These are phyloP conservation scores for Dicerorhinus sumatrensis DNA, from an alignment of 2,113 vertebrate species.

Conservation along the genomic window DNA sequence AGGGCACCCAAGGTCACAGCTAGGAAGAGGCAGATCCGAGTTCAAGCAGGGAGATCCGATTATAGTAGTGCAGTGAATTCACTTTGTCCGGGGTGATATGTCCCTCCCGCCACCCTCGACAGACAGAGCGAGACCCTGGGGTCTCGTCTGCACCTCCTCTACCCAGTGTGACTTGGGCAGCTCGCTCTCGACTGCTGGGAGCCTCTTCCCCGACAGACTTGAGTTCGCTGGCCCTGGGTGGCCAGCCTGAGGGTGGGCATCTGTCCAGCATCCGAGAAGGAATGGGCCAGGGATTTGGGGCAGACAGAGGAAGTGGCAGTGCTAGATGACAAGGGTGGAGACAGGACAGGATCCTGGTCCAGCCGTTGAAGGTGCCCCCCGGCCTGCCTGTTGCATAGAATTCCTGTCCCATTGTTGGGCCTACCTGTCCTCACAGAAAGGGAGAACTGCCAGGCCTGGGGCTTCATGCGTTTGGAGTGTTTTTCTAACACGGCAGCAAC, in stretches of 20 bases:
- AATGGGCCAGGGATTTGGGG: neutral
- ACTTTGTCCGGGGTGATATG: accelerated
- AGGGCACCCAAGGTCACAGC: neutral
- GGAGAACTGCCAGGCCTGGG: neutral
- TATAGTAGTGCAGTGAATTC: neutral
- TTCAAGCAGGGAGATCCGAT: neutral
- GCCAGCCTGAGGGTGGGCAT: neutral
- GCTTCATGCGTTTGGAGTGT: slow-evolving; percentile 54
- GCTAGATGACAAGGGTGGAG: slow-evolving; percentile 67
- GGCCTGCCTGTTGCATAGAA: neutral
- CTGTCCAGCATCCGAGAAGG: slow-evolving; percentile 29
- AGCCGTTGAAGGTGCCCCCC: slow-evolving; percentile 48
- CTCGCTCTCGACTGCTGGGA: neutral
- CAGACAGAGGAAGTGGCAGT: slow-evolving; percentile 76
- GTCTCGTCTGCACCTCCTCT: neutral
- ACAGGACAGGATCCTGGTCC: slow-evolving; percentile 53
- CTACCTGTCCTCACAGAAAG: slow-evolving; percentile 18
- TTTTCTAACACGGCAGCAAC: slow-evolving; percentile 64
- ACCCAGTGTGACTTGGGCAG: neutral
- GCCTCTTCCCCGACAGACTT: neutral
- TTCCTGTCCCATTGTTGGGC: slow-evolving; percentile 75
- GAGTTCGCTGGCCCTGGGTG: neutral
- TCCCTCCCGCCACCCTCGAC: neutral
- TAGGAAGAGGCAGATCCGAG: neutral
- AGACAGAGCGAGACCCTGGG: neutral